Evolutionary conservation across 2,888 invertebrate species (phyloP).

Genomic region (Antheraea assamensis): DNA sequence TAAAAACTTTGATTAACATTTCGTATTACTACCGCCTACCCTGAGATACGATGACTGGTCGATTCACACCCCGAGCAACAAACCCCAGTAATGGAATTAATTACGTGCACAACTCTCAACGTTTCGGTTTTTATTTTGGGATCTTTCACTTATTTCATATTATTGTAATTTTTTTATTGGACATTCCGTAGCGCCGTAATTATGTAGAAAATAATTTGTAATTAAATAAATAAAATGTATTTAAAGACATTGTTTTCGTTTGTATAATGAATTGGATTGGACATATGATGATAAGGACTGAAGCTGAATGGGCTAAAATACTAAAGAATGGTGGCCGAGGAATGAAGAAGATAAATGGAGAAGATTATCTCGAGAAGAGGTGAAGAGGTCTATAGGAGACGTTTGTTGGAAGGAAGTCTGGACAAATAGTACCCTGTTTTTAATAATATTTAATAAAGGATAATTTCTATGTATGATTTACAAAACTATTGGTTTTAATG

Average conservation of each 20-base stretch:
- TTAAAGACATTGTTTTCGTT: too few species aligned
- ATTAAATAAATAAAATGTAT: not conserved
- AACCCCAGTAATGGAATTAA: slow-evolving; percentile 9
- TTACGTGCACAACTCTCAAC: not conserved
- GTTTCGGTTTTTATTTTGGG: not conserved
- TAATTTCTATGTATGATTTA: too few species aligned
- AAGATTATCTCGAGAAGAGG: not conserved
- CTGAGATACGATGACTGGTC: not conserved
- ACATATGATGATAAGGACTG: not conserved
- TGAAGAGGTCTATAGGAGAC: not conserved
- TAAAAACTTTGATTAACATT: slow-evolving; percentile 8
- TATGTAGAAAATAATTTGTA: not conserved
- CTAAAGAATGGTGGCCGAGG: not conserved
- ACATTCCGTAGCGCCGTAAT: not conserved
- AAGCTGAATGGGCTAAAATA: not conserved
- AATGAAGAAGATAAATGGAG: not conserved
- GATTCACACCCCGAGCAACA: not conserved
- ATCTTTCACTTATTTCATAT: not conserved
- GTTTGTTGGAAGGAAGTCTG: not conserved
- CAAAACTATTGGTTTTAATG: too few species aligned
- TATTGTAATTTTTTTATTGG: not conserved
- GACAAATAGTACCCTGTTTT: not conserved
- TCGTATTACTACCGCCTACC: not conserved
- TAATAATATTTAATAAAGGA: not conserved
- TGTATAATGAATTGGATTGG: too few species aligned